Evolutionary conservation across 2,113 vertebrate species (phyloP).

Genomic region (Tragulus kanchil): DNA sequence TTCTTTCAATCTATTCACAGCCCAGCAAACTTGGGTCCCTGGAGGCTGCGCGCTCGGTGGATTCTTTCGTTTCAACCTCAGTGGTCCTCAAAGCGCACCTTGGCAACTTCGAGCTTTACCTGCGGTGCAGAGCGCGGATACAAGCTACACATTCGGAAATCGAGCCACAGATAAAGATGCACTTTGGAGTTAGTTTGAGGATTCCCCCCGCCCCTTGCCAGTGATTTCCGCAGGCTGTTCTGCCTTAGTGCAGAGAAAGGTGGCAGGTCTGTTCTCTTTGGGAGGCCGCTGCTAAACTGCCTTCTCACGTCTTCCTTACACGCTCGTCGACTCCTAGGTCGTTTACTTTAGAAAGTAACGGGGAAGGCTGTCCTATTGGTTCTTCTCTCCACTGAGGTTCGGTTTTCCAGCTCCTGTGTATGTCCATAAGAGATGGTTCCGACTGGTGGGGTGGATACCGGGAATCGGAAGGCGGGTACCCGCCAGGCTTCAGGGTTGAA

Average conservation of each 20-base stretch:
- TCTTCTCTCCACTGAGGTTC: too few species aligned
- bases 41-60: neutral
- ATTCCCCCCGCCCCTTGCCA: neutral
- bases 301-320: neutral
- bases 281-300: neutral
- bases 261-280: neutral
- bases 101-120: neutral
- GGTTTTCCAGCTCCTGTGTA: too few species aligned
- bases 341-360: too few species aligned
- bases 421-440: too few species aligned
- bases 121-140: neutral
- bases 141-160: neutral
- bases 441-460: too few species aligned
- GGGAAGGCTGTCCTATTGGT: too few species aligned
- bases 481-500: too few species aligned
- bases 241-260: neutral
- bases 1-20: neutral
- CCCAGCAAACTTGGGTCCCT: neutral
- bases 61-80: neutral
- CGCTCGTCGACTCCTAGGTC: neutral
- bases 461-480: too few species aligned
- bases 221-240: neutral
- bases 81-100: neutral
- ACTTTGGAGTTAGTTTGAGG: neutral
- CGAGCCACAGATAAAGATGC: neutral